Conservation (phyloP, 2,888 invertebrate species). For the Lymantria monacha region DNA sequence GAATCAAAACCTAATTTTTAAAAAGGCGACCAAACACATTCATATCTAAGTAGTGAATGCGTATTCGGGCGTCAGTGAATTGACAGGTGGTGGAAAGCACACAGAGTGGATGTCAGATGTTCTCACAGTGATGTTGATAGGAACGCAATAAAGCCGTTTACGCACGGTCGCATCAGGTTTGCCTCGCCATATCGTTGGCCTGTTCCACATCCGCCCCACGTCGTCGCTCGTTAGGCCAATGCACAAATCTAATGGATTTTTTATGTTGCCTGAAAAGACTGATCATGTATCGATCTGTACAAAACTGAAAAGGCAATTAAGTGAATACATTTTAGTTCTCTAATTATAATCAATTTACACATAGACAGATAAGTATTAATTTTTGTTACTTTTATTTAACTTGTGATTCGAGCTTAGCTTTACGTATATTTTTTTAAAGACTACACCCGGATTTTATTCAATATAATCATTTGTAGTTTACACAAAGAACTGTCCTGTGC, state of each 20-base stretch:
- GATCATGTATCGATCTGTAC: constrained; percentile 57
- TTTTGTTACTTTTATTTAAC: too few relatives aligned
- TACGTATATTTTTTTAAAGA: too few relatives aligned
- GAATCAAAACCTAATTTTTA: too few relatives aligned
- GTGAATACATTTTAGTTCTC: constrained; percentile 50
- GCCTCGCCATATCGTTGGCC: constrained; percentile 16
- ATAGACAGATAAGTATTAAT: constrained; percentile 32
- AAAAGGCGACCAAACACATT: not conserved
- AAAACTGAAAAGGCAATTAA: constrained; percentile 60
- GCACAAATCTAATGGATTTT: constrained; percentile 73
- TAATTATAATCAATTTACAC: constrained; percentile 49
- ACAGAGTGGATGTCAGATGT: constrained; percentile 26
- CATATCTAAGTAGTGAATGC: not conserved
- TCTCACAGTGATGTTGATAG: constrained; percentile 31
- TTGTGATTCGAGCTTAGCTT: too few relatives aligned
- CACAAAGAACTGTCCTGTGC: too few relatives aligned
- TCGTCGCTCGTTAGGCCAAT: constrained; percentile 49
- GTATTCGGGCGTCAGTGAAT: not conserved
- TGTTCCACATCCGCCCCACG: constrained; percentile 28
- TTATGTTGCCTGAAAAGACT: constrained; percentile 60
- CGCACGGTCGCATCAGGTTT: constrained; percentile 54
- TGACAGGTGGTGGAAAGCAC: constrained; percentile 16
- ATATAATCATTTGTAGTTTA: too few relatives aligned
- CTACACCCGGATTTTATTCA: too few relatives aligned
- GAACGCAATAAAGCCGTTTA: constrained; percentile 60